phyloP scores from a whole-genome alignment of 2,113 vertebrate genomes.

The Corapipo altera region DNA sequence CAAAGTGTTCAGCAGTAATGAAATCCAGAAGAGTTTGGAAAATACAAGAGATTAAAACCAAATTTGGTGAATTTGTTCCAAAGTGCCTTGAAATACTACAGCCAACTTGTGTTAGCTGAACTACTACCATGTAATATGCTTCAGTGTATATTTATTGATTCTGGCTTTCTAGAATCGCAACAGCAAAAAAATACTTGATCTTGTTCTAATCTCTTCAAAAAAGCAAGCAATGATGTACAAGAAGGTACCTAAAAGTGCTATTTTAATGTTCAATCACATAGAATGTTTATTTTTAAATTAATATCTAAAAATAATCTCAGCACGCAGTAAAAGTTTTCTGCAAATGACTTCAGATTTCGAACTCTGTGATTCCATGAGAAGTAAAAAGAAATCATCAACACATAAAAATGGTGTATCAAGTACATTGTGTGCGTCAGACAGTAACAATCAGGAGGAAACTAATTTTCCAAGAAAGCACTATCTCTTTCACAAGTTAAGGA shows the following conservation, averaged over 20 bases:
- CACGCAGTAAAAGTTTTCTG: not conserved
- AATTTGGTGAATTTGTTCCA: not conserved
- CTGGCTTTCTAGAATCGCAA: not conserved
- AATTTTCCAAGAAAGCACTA: not conserved
- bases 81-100: not conserved
- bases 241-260: not conserved
- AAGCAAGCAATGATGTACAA: not conserved
- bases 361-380: not conserved
- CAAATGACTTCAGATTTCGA: not conserved
- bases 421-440: not conserved
- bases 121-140: not conserved
- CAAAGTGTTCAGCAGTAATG: not conserved
- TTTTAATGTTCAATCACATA: not conserved
- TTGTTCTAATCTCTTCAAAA: not conserved
- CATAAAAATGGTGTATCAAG: not conserved
- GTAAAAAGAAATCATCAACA: not conserved
- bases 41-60: conserved; percentile 24
- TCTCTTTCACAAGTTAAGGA: not conserved
- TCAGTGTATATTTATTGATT: not conserved
- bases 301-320: not conserved
- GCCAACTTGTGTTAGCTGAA: not conserved
- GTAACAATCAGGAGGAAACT: not conserved
- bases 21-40: conserved; percentile 6
- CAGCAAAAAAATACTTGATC: not conserved
- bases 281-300: not conserved